Evolutionary conservation across 2,113 vertebrate genomes (phyloP), one percentile per base, ranked within the genome.

Genomic region (Ginglymostoma cirratum): DNA sequence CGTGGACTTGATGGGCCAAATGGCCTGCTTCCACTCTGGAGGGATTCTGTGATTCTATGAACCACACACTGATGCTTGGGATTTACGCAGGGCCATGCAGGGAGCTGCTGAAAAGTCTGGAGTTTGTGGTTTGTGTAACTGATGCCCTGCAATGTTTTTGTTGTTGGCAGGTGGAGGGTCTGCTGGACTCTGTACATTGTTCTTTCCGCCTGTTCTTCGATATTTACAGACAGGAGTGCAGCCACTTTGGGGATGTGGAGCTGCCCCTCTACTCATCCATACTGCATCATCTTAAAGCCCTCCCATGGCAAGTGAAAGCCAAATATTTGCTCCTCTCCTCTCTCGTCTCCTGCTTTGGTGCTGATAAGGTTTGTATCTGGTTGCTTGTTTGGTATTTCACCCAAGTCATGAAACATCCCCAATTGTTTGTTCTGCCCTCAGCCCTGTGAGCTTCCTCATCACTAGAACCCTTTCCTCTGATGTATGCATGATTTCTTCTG

Each of bases 261-360:
- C 98, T 96, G 96, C 86, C 95, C 27, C 97, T 99, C 65, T 98
- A 98, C 96, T 96, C 70, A 0, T 96, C 97, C 45, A 96, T 98
- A 42, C 97, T 99, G 95, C 96, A 98, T 67, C 98, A 97, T 72
- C 96, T 98, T 38, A 95, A 97, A 86, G 97, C 97, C 0, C 97
- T 98, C 94, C 98, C 98, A 0, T 99, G 98, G 98, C 98, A 98
- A 96, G 96, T 98, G 95, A 98, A 98, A 97, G 98, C 98, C 96
- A 98, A 98, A 96, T 98, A 99, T 0, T 96, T 97, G 67, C 97
- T 97, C 1, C 98, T 99, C 0, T 97, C 98, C 95, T 98, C 98
- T 95, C 80, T 99, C 0, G 0, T 99, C 34, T 98, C 98, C 2
- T 98, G 98, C 2, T 21, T 98, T 96, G 98, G 98, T 19, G 97